Evolutionary conservation across 92 coral and sea anemone species (phyloP), one percentile per base, ranked within the genome.

Genomic region (Heteractis magnifica): DNA sequence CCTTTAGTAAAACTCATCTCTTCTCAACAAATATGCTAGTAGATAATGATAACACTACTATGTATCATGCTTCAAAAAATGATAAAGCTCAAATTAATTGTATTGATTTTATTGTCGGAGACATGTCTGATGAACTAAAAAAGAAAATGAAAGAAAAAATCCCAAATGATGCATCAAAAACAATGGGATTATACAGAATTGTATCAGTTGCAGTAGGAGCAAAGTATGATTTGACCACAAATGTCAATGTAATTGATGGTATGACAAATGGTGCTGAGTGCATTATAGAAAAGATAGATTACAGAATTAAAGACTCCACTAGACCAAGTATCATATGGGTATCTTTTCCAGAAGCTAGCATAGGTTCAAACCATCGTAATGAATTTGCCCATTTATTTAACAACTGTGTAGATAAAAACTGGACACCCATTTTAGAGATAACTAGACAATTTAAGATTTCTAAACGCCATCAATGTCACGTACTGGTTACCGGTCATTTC

Each of bases 321-420:
- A 82, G 93, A 79, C 93, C 90, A 78, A 90, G 93, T 79, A 87
- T 90, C 19, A 90, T 90, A n/a, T 90, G 93, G 90, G 90, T 86
- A 26, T 83, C 77, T 56, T 90, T 90, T 71, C 72, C 81, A 83
- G 71, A 90, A 5, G 15, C 60, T 14, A 34, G 65, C 26, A 87
- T 83, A 0, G 84, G 86, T 20, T 79, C 49, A 53, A 82, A 26
- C 26, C 26, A 26, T 1, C 26, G 26, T 1, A 26, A 26, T 0
- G 26, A 26, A 26, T 26, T 26, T 74, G 14, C 72, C 51, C 86
- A 85, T 77, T 51, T 89, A 64, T 89, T 77, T 83, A 76, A 70
- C 74, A 81, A 64, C 0, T 26, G 10, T 78, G 73, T 89, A 13
- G 79, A 85, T 6, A 85, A 81, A 75, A 53, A 1, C 26, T 26